phyloP scores from a whole-genome alignment of 23 tunicate species.

The Halocynthia roretzi region DNA sequence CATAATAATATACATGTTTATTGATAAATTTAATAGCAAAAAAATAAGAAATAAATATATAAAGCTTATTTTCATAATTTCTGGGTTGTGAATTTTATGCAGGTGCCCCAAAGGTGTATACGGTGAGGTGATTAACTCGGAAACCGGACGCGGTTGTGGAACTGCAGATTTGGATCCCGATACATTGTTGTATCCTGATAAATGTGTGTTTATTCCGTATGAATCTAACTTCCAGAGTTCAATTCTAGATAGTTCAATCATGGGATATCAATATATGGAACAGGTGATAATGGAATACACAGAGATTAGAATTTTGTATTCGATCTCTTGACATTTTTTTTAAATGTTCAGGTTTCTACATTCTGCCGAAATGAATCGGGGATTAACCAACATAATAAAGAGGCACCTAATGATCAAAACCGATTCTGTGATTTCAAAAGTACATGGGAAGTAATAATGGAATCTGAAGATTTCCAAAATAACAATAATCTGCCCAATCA shows the following conservation, averaged over 20 bases:
- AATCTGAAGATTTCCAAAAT: conserved; percentile 33
- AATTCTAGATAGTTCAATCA: conserved; percentile 30
- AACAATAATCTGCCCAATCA: conserved; percentile 5
- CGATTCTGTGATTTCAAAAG: conserved; percentile 28
- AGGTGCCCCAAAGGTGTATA: conserved; percentile 40
- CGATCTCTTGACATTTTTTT: too few species aligned
- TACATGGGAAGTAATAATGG: conserved; percentile 44
- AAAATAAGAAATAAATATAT: too few species aligned
- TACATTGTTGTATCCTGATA: conserved; percentile 9
- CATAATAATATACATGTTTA: not conserved
- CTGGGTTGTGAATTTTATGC: not conserved
- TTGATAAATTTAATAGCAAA: too few species aligned
- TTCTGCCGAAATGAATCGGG: conserved; percentile 31
- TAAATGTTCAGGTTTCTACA: conserved; percentile 18
- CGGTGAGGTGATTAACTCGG: conserved; percentile 10
- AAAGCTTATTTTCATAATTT: too few species aligned
- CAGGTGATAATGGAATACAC: not conserved
- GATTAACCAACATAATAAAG: conserved; percentile 13
- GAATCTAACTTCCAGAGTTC: conserved; percentile 16
- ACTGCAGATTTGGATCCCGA: too few species aligned
- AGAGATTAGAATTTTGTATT: too few species aligned
- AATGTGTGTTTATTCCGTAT: conserved; percentile 46
- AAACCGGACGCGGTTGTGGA: too few species aligned
- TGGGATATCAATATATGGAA: conserved; percentile 46
- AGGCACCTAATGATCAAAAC: conserved; percentile 38